Evolutionary conservation across 2,797 vertebrate species (phyloP), one percentile per base, ranked within the genome.

Genomic region (Otus scops): DNA sequence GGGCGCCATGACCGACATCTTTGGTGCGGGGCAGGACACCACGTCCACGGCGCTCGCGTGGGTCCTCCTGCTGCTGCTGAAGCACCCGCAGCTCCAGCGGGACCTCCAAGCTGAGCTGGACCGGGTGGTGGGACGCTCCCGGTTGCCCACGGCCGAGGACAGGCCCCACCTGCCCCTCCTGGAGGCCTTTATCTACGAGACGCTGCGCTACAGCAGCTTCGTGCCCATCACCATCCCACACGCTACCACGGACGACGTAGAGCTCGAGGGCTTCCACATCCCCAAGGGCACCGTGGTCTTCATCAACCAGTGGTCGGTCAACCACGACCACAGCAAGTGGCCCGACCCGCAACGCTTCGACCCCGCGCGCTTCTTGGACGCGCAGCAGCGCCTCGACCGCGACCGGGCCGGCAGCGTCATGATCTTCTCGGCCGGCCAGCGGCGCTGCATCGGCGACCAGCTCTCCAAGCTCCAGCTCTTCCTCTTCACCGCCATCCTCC

Each of bases 231-330:
- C 98, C 93, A 98, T 99, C 95, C 98, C 98, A 1, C 98, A 98
- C 34, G 98, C 98, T 43, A 98, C 98, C 78, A 98, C 98, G 13
- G 95, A 97, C 1, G 98, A 98, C 4, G 98, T 98, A 59, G 97
- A 95, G 13, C 93, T 99, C 1, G 95, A 98, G 13, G 98, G 98
- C 78, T 96, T 98, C 82, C 95, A 77, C 95, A 98, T 99, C 85
- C 98, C 98, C 87, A 98, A 98, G 91, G 98, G 98, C 97, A 98
- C 97, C 0, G 98, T 98, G 88, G 95, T 99, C 85, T 99, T 99
- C 92, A 95, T 99, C 96, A 98, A 99, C 96, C 98, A 99, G 95
- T 99, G 98, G 98, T 98, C 98, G 0, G 96, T 98, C 95, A 99
- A 99, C 95, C 98, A 98, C 2, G 98, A 99, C 91, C n/a, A 91